phyloP scores from a whole-genome alignment of 2,113 vertebrate genomes.

The Pogonocichla stellata region DNA sequence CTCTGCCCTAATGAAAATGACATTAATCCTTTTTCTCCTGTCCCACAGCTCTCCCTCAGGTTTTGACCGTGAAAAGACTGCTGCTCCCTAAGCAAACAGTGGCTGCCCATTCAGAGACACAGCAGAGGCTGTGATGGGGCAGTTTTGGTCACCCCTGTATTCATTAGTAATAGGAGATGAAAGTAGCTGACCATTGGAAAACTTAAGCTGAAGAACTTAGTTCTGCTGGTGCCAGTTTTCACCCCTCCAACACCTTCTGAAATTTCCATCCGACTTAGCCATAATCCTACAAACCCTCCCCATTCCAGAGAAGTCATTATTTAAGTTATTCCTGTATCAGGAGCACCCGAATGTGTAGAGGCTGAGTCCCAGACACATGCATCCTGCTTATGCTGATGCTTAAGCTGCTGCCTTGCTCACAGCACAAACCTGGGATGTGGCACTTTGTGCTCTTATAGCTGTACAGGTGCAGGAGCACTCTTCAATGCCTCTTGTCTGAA shows the following conservation, averaged over 20 bases:
- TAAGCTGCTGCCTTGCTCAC: not conserved
- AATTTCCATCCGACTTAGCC: not conserved
- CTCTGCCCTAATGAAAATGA: not conserved
- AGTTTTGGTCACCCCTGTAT: not conserved
- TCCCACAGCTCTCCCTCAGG: not conserved
- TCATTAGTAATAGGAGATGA: not conserved
- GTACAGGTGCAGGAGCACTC: not conserved
- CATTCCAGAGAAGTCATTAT: not conserved
- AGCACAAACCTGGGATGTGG: not conserved
- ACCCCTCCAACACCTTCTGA: not conserved
- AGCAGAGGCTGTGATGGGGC: not conserved
- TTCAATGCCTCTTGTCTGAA: not conserved
- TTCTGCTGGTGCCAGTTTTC: not conserved
- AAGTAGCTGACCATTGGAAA: not conserved
- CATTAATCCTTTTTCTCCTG: not conserved
- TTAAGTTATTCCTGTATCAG: not conserved
- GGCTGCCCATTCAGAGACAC: not conserved
- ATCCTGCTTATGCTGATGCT: fast-evolving
- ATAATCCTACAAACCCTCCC: not conserved
- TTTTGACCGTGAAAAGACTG: not conserved
- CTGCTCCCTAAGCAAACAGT: not conserved
- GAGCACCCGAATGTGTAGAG: not conserved
- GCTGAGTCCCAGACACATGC: not conserved
- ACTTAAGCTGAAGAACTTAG: not conserved
- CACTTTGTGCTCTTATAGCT: too few relatives aligned